Conservation (phyloP, 2,888 invertebrate genomes). For the Agapetus fuscipes region DNA sequence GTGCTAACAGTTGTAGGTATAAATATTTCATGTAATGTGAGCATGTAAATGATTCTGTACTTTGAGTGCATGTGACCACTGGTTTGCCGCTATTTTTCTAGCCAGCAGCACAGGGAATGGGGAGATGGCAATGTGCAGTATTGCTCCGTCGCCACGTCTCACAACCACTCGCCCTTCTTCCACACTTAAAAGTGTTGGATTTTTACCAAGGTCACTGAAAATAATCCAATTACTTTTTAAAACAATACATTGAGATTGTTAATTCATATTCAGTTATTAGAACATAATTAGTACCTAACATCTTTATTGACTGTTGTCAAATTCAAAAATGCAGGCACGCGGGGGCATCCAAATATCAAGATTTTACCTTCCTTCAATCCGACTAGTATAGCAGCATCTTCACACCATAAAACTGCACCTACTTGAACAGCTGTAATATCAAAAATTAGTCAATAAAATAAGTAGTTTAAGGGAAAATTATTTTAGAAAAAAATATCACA, state of each 20-base stretch:
- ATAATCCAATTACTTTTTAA: slow-evolving; percentile 1
- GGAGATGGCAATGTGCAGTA: slow-evolving; percentile 63
- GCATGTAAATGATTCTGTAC: too few species aligned
- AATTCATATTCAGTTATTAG: too few species aligned
- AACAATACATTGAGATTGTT: slow-evolving; percentile 5
- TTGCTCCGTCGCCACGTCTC: slow-evolving; percentile 81
- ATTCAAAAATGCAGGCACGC: slow-evolving; percentile 36
- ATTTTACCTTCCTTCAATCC: slow-evolving; percentile 38
- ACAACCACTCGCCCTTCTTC: slow-evolving; percentile 78
- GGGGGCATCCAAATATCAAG: slow-evolving; percentile 42
- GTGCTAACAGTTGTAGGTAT: too few species aligned
- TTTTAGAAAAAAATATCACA: too few species aligned
- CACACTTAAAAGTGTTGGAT: slow-evolving; percentile 71
- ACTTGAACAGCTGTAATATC: slow-evolving; percentile 30
- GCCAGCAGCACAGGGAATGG: slow-evolving; percentile 56
- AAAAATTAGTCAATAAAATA: too few species aligned
- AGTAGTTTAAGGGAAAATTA: too few species aligned
- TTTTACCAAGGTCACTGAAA: slow-evolving; percentile 75
- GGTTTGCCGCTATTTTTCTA: slow-evolving; percentile 55
- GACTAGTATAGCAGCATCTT: slow-evolving; percentile 38
- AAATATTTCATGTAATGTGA: too few species aligned
- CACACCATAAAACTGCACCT: slow-evolving; percentile 39
- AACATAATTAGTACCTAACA: slow-evolving; percentile 30
- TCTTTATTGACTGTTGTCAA: slow-evolving; percentile 39
- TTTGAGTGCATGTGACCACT: slow-evolving; percentile 78